Evolutionary conservation across 2,797 vertebrate genomes (phyloP), one percentile per base, ranked within the genome.

Genomic region (Lerista edwardsae): DNA sequence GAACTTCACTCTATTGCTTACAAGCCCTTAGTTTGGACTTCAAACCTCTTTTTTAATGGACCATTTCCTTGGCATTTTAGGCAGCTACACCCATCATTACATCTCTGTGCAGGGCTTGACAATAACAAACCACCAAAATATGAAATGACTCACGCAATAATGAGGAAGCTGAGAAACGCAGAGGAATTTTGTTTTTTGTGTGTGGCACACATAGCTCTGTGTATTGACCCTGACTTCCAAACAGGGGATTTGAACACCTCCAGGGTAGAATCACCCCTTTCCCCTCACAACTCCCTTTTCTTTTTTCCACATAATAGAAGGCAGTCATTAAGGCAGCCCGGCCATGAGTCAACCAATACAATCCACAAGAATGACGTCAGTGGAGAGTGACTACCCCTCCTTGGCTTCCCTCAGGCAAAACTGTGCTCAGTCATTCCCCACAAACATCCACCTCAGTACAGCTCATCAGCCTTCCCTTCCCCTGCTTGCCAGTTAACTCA

Each of bases 331-430:
- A 86, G 29, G 15, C 62, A 81, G 41, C 6, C 17, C 2, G 4
- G 44, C 3, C 44, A 65, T n/a, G 31, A 61, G 59, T 29, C 75
- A 62, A 34, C 17, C 57, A 77, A 36, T 29, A 29, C 31, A n/a
- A 77, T 62, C 4, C 15, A 14, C 51, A 75, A 51, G n/a, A 57
- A 57, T 55, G 68, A 23, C 3, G 83, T 44, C 76, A 6, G 27
- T 78, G n/a, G 68, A 59, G 3, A 83, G 12, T 31, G n/a, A 29
- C 23, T 79, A 59, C 74, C 84, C 80, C 78, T 77, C 29, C 27
- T 85, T 74, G 80, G n/a, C 47, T 91, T 27, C 72, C 75, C 89
- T 84, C 75, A 80, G 64, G 79, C 64, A 80, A n/a, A n/a, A 1
- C 31, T 23, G 86, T 84, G 88, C 69, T 41, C 39, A 86, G 84